Percentiles rank a stretch among this genome's conserved stretches.
Conservation (phyloP, 2,797 vertebrate genomes). For the Liasis olivaceus region DNA sequence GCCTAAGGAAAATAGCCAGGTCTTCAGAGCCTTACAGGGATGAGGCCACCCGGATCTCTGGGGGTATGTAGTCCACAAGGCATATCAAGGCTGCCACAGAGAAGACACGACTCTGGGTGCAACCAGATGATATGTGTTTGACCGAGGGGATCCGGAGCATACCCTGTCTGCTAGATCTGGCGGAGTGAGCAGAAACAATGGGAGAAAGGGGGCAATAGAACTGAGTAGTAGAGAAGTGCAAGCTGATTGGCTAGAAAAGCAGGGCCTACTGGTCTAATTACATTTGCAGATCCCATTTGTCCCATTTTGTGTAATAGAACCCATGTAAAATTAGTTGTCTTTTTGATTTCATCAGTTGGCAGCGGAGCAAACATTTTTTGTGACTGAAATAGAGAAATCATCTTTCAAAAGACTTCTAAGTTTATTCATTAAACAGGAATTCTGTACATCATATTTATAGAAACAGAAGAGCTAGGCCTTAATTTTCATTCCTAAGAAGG, state of each 20-base stretch:
- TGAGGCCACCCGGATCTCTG: neutral
- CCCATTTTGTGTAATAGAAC: neutral
- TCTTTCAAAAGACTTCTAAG: neutral
- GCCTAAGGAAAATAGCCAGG: neutral
- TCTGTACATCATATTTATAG: neutral
- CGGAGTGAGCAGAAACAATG: neutral
- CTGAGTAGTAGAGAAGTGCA: neutral
- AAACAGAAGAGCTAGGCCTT: neutral
- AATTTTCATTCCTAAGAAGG: neutral
- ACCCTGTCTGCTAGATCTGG: neutral
- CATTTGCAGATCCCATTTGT: neutral
- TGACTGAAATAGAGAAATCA: neutral
- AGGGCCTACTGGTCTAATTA: neutral
- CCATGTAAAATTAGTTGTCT: neutral
- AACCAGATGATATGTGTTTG: neutral
- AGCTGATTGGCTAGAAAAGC: neutral
- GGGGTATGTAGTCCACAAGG: neutral
- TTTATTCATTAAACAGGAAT: neutral
- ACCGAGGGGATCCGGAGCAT: neutral
- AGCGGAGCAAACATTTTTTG: neutral
- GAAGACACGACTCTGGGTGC: neutral
- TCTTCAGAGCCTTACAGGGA: neutral
- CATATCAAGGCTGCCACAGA: neutral
- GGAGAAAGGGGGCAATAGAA: neutral
- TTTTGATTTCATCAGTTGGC: conserved; percentile 4